Conservation (phyloP, 2,797 vertebrate species). For the Poecilia wingei region DNA sequence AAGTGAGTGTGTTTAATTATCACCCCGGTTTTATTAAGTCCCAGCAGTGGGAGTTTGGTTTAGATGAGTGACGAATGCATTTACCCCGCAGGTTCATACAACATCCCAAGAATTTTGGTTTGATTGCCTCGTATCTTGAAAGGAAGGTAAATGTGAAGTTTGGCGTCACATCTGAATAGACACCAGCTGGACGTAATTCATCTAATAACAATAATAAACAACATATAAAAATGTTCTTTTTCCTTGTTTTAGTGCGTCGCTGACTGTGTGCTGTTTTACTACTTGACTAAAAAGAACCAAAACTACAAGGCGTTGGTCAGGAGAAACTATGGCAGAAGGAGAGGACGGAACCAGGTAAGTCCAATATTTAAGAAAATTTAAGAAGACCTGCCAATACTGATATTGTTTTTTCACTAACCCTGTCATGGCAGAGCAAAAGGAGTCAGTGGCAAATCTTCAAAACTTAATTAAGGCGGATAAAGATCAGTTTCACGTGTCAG, state of each 20-base stretch:
- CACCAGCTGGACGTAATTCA: neutral
- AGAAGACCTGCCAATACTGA: neutral
- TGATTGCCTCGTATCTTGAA: conserved; percentile 97
- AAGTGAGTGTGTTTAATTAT: conserved; percentile 84
- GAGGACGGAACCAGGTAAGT: conserved; percentile 94
- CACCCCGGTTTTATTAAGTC: neutral
- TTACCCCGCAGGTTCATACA: conserved; percentile 91
- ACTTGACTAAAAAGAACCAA: conserved; percentile 99
- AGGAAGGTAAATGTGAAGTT: conserved; percentile 88
- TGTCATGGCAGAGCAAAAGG: too few relatives aligned
- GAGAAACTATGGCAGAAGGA: conserved; percentile 90
- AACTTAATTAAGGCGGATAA: too few relatives aligned
- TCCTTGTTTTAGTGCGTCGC: conserved; percentile 87
- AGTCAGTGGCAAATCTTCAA: too few relatives aligned
- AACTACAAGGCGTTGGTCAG: conserved; percentile 97
- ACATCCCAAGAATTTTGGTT: conserved; percentile 98
- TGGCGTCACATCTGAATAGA: neutral
- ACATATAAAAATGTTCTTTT: neutral
- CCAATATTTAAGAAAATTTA: neutral
- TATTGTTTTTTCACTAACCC: neutral
- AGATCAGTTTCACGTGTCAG: too few relatives aligned
- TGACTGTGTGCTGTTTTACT: conserved; percentile 97
- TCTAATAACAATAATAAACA: neutral
- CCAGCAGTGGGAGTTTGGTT: conserved; percentile 9
- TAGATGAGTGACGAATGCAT: neutral